These are phyloP conservation scores for Ditylenchus weischeri DNA, from an alignment of 2,888 invertebrate genomes.

Conservation along the genomic window DNA sequence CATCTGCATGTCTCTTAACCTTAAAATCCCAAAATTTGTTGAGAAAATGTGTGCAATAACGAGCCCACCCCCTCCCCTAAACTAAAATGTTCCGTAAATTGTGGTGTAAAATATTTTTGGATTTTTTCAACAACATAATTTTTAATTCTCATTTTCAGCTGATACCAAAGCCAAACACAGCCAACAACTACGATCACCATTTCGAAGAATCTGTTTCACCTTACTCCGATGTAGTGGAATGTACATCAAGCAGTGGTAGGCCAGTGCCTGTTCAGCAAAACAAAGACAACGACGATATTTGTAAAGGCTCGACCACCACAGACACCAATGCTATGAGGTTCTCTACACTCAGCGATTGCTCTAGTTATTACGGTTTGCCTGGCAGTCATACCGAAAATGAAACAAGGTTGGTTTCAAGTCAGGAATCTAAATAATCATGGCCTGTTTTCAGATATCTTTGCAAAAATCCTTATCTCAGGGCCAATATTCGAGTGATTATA, in stretches of 20 bases:
- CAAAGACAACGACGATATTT: conserved; percentile 9
- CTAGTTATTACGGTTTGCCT: conserved; percentile 40
- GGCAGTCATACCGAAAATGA: conserved; percentile 31
- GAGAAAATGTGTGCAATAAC: too few species aligned
- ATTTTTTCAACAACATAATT: too few species aligned
- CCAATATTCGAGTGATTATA: conserved; percentile 51
- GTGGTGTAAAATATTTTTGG: too few species aligned
- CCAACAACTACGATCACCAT: conserved; percentile 3
- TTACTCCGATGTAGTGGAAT: not conserved
- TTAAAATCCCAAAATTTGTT: too few species aligned
- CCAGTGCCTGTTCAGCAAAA: conserved; percentile 5
- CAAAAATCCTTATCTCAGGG: conserved; percentile 42
- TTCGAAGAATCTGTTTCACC: conserved; percentile 4
- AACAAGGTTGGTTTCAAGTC: conserved; percentile 14
- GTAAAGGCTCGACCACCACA: not conserved
- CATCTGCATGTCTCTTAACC: too few species aligned
- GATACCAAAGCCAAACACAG: conserved; percentile 3
- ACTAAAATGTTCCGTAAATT: too few species aligned
- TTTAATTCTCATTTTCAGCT: conserved; percentile 13
- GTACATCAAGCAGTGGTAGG: not conserved
- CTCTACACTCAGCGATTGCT: conserved; percentile 39
- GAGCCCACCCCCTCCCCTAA: too few species aligned
- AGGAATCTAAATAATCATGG: not conserved
- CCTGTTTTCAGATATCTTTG: conserved; percentile 43
- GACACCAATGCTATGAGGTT: conserved; percentile 23